Conservation (phyloP, 1,140 invertebrate genomes). For the Drosophila erecta region DNA sequence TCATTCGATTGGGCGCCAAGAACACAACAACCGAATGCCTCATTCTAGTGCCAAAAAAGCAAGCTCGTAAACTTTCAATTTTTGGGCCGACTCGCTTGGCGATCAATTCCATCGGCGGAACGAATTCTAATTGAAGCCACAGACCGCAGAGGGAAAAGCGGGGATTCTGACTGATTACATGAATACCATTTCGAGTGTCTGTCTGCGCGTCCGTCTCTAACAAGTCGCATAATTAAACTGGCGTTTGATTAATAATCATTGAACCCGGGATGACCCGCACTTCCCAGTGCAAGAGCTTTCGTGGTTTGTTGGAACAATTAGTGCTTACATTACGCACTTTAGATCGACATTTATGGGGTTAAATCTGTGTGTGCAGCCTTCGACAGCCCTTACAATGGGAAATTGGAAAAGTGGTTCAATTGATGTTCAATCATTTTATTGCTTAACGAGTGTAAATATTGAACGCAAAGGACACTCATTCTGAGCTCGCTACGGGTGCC, state of each 20-base stretch:
- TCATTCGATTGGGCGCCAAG: conserved; percentile 68
- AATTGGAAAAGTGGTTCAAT: conserved; percentile 61
- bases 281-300: conserved; percentile 20
- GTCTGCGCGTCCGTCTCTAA: conserved; percentile 29
- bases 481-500: conserved; percentile 54
- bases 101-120: conserved; percentile 72
- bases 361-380: conserved; percentile 65
- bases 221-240: conserved; percentile 75
- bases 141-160: conserved; percentile 38
- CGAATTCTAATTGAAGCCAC: conserved; percentile 78
- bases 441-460: conserved; percentile 79
- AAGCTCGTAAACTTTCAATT: conserved; percentile 55
- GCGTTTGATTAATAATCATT: conserved; percentile 80
- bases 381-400: conserved; percentile 27
- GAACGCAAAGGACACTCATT: conserved; percentile 51
- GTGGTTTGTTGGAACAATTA: conserved; percentile 76
- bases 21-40: conserved; percentile 14
- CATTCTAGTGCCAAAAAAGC: conserved; percentile 61
- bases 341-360: conserved; percentile 69
- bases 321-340: conserved; percentile 62
- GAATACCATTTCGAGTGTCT: conserved; percentile 17
- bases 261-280: conserved; percentile 69
- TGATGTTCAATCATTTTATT: conserved; percentile 48
- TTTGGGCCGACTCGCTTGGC: conserved; percentile 37
- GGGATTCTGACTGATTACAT: conserved; percentile 55